phyloP scores from a whole-genome alignment of 2,888 invertebrate species.

The Spicauda simplicius region DNA sequence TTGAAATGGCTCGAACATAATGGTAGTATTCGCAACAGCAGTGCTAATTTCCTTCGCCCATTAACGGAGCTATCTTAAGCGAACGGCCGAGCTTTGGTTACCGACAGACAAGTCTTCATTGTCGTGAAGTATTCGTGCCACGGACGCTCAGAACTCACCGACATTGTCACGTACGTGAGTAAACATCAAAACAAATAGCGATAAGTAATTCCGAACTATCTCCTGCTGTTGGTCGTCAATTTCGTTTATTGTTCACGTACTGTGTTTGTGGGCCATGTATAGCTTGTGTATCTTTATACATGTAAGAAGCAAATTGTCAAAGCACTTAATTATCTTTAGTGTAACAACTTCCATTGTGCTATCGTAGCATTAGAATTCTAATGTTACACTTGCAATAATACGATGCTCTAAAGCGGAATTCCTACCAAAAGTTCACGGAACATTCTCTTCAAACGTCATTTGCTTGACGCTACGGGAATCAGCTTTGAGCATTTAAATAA shows the following conservation, averaged over 20 bases:
- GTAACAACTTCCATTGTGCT: too few relatives aligned
- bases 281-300: neutral
- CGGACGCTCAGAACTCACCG: conserved; percentile 49
- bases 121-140: conserved; percentile 63
- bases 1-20: conserved; percentile 68
- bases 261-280: neutral
- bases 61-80: conserved; percentile 67
- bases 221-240: conserved; percentile 45
- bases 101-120: conserved; percentile 63
- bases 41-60: conserved; percentile 69
- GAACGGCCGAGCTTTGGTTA: conserved; percentile 53
- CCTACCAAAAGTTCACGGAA: too few relatives aligned
- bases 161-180: conserved; percentile 60
- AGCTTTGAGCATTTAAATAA: too few relatives aligned
- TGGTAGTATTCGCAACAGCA: conserved; percentile 61
- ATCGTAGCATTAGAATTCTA: too few relatives aligned
- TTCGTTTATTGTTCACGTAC: conserved; percentile 41
- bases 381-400: too few relatives aligned
- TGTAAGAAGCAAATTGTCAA: too few relatives aligned
- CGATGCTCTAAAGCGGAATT: too few relatives aligned
- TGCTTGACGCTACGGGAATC: too few relatives aligned
- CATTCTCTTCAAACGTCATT: too few relatives aligned
- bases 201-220: conserved; percentile 49
- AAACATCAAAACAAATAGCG: conserved; percentile 56
- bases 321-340: too few relatives aligned